Percentiles rank a stretch among this genome's conserved stretches.
Evolutionary conservation across 1,140 invertebrate species (phyloP).

Genomic region (Zophobas atratus): DNA sequence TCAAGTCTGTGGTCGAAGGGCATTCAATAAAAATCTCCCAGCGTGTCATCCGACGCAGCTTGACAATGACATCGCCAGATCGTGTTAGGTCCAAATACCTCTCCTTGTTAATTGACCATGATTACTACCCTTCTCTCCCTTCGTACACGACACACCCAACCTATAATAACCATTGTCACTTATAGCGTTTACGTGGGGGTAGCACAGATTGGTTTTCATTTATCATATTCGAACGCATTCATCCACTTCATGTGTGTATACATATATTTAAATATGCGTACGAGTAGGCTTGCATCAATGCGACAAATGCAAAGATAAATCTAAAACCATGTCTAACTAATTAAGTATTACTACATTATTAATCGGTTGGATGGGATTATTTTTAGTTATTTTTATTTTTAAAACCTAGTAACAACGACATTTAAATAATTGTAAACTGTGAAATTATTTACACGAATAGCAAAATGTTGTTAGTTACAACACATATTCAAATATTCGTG

Average conservation of each 20-base stretch:
- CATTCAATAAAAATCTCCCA: constrained; percentile 48
- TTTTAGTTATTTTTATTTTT: no score
- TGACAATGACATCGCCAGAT: constrained; percentile 54
- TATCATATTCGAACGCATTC: constrained; percentile 48
- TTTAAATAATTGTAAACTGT: no score
- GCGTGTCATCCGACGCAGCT: constrained; percentile 45
- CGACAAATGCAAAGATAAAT: no score
- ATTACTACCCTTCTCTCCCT: constrained; percentile 50
- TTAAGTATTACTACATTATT: no score
- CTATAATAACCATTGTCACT: constrained; percentile 55
- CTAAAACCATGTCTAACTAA: no score
- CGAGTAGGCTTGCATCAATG: no score
- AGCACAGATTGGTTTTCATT: constrained; percentile 53
- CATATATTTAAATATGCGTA: constrained; percentile 13
- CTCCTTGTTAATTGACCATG: constrained; percentile 54
- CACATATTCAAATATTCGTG: no score
- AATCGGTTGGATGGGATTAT: no score
- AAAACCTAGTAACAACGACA: no score
- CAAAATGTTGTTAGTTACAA: no score
- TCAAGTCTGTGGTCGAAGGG: constrained; percentile 48
- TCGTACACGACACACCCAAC: constrained; percentile 34
- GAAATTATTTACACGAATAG: no score
- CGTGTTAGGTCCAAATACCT: constrained; percentile 52
- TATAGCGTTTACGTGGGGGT: constrained; percentile 50
- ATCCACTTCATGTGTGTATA: constrained; percentile 48